Conservation (phyloP, 64 coral and sea anemone species). For the Montipora sp. region DNA sequence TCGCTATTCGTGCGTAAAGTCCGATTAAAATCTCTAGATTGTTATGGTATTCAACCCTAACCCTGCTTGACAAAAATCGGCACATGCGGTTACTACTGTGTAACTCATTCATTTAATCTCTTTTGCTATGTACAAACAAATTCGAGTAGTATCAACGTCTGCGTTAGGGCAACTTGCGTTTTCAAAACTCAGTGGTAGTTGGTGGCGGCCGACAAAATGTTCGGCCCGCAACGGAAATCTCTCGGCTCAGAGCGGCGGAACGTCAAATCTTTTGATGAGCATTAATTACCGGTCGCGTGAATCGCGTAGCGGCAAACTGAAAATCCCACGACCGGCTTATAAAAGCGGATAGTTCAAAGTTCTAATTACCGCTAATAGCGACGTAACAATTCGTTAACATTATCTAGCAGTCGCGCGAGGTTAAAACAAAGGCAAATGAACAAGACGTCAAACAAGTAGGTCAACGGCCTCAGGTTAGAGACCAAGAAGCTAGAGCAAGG, state of each 20-base stretch:
- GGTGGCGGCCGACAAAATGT: not conserved
- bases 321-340: no score
- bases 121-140: no score
- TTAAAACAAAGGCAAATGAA: not conserved
- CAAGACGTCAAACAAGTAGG: not conserved
- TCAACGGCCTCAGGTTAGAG: not conserved
- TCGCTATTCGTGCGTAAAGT: no score
- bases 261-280: no score
- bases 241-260: no score
- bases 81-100: no score
- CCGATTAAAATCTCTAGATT: no score
- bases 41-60: no score
- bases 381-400: not conserved
- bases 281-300: no score
- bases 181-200: not conserved
- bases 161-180: not conserved
- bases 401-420: not conserved
- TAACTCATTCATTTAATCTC: no score
- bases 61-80: no score
- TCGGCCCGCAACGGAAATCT: not conserved
- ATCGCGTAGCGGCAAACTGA: no score
- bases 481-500: not conserved
- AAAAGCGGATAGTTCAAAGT: not conserved
- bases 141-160: not conserved
- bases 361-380: not conserved